Percentiles rank a stretch among this genome's conserved stretches.
Conservation (phyloP, 2,113 vertebrate genomes). For the Colossoma macropomum region DNA sequence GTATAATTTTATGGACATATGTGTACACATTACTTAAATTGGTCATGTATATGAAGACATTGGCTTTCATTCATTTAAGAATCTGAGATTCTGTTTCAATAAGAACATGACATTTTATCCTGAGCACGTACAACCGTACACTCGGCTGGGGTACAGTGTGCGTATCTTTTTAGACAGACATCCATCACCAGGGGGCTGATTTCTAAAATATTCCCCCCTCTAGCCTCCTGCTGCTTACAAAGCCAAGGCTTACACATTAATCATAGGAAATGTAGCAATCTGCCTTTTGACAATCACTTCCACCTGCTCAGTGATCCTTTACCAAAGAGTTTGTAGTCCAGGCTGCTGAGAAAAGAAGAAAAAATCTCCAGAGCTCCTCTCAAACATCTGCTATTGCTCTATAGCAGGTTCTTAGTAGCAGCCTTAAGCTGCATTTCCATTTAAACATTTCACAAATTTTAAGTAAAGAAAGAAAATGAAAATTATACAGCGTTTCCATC, state of each 20-base stretch:
- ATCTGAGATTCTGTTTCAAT: neutral
- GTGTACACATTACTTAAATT: too few species aligned
- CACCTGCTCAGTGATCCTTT: neutral
- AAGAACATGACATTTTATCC: neutral
- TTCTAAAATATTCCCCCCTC: constrained; percentile 12
- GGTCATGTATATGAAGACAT: too few species aligned
- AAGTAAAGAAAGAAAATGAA: too few species aligned
- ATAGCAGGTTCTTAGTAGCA: neutral
- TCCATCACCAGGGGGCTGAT: constrained; percentile 13
- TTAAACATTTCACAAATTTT: too few species aligned
- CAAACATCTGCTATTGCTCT: neutral
- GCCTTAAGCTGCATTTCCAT: too few species aligned
- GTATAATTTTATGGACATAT: too few species aligned
- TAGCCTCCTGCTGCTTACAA: neutral
- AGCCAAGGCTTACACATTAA: constrained; percentile 13
- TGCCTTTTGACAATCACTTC: constrained; percentile 25
- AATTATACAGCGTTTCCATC: too few species aligned
- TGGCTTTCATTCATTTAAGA: neutral
- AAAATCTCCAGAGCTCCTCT: neutral
- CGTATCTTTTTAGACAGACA: constrained; percentile 17
- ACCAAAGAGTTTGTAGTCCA: neutral
- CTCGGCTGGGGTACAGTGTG: neutral
- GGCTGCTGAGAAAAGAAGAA: neutral
- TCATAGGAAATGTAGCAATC: constrained; percentile 29
- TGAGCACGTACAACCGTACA: neutral